phyloP scores from a whole-genome alignment of 2,797 vertebrate species.

The Poliocrania exsul region DNA sequence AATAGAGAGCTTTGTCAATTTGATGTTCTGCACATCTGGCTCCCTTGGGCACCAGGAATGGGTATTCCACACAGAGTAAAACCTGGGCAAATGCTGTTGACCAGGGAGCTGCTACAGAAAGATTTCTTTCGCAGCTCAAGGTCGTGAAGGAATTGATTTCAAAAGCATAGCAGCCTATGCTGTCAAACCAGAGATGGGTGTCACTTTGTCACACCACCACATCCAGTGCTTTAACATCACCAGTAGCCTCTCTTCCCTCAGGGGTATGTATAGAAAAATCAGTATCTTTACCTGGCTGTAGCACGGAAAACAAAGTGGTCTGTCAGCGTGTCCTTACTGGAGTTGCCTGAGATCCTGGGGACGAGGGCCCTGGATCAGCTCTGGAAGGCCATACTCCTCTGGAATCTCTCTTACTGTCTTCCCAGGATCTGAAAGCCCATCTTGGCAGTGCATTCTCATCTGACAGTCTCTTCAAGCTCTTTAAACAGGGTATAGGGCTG shows the following conservation, averaged over 20 bases:
- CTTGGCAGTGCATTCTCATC: not conserved
- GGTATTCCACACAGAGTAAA: fast-evolving
- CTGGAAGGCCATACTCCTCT: not conserved
- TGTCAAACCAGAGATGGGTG: not conserved
- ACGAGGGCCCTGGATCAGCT: not conserved
- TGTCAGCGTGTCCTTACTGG: not conserved
- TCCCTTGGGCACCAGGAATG: not conserved
- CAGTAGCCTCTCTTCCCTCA: not conserved
- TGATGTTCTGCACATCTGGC: not conserved
- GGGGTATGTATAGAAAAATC: not conserved
- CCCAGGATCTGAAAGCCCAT: not conserved
- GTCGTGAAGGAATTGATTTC: not conserved
- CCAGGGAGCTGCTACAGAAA: not conserved
- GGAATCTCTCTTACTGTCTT: not conserved
- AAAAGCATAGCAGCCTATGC: not conserved
- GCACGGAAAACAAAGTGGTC: not conserved
- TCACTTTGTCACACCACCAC: not conserved
- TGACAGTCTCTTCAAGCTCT: not conserved
- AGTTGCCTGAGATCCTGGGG: not conserved
- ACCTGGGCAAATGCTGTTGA: not conserved
- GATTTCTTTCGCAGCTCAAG: not conserved
- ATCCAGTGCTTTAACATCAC: not conserved
- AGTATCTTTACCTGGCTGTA: not conserved
- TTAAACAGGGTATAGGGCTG: not conserved
- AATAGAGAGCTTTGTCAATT: not conserved